phyloP scores from a whole-genome alignment of 2,113 vertebrate genomes.

The Aptenodytes forsteri region DNA sequence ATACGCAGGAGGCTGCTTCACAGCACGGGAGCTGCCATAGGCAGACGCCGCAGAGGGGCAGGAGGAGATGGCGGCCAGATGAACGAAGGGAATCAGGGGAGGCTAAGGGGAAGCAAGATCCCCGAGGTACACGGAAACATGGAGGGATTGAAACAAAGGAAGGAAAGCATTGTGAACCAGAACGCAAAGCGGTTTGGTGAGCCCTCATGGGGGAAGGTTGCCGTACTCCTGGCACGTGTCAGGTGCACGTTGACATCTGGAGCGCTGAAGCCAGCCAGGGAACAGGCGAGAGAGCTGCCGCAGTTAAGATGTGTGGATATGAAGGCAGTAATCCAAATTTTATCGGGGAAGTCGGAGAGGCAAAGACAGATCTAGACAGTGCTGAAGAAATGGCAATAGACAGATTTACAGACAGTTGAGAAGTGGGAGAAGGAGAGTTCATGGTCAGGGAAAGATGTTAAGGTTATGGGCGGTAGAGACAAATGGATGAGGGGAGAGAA shows the following conservation, averaged over 20 bases:
- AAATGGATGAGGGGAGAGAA: background rate
- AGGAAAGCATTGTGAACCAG: background rate
- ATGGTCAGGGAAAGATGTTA: background rate
- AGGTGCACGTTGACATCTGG: background rate
- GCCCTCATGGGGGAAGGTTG: background rate
- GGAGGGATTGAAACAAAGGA: background rate
- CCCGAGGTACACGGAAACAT: fast-evolving
- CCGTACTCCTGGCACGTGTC: fast-evolving
- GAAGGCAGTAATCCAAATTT: background rate
- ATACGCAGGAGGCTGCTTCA: background rate
- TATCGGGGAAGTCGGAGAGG: background rate
- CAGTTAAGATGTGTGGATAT: background rate
- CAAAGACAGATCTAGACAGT: background rate
- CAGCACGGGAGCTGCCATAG: fast-evolving
- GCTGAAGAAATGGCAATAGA: background rate
- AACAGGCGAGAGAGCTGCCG: background rate
- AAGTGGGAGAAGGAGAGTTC: background rate
- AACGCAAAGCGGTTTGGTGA: fast-evolving
- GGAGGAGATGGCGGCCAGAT: background rate
- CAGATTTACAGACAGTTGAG: background rate
- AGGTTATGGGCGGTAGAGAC: background rate
- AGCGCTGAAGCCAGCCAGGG: background rate
- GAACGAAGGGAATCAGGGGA: fast-evolving
- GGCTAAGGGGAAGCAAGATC: background rate
- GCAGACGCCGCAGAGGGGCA: background rate